A percentile compares a stretch with the other conserved stretches of the same genome.
Evolutionary conservation across 2,113 vertebrate genomes (phyloP).

Genomic region (Silurus asotus): DNA sequence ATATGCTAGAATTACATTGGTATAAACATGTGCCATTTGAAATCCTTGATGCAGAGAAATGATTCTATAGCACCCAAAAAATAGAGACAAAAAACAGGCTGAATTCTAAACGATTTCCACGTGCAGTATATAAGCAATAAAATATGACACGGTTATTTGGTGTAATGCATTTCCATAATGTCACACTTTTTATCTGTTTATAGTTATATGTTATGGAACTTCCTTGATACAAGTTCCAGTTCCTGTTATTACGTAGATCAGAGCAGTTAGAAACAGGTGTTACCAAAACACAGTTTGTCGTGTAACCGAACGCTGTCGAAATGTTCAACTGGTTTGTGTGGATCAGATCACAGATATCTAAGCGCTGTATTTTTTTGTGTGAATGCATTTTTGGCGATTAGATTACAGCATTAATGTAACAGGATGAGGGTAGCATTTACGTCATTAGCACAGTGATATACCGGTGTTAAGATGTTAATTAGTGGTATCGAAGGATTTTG

Average conservation of each 20-base stretch:
- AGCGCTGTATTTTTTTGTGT: not conserved
- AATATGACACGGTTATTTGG: not conserved
- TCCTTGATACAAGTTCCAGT: not conserved
- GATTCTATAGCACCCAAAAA: not conserved
- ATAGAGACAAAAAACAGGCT: not conserved
- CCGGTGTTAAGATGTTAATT: constrained; percentile 42
- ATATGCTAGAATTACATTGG: not conserved
- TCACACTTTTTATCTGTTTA: not conserved
- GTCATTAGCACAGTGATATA: not conserved
- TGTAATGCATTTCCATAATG: not conserved
- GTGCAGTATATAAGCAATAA: not conserved
- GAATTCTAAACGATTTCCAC: not conserved
- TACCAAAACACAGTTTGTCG: not conserved
- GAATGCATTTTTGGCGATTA: not conserved
- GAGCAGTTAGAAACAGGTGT: not conserved
- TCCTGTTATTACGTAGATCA: not conserved
- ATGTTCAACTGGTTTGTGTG: not conserved
- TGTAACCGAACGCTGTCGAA: not conserved
- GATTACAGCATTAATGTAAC: not conserved
- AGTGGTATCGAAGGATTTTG: constrained; percentile 11
- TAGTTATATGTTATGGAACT: not conserved
- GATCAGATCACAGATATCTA: not conserved
- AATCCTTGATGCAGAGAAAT: not conserved
- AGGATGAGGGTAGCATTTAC: not conserved
- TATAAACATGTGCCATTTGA: not conserved